A percentile compares a stretch with the other conserved stretches of the same genome.
Conservation (phyloP, 2,797 vertebrate species). For the Xiphorhynchus erythropygius region DNA sequence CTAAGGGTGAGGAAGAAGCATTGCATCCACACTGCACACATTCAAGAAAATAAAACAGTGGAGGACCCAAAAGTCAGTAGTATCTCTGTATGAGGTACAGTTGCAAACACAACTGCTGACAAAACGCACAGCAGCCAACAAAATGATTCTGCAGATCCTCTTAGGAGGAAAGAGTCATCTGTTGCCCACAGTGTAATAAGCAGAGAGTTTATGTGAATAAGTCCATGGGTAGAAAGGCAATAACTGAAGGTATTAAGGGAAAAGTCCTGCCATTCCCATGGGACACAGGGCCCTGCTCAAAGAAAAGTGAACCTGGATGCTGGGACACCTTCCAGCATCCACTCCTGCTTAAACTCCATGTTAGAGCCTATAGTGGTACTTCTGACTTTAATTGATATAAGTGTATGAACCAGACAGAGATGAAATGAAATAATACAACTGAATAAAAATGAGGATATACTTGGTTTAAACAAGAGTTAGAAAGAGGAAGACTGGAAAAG, state of each 20-base stretch:
- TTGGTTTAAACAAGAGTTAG: background rate
- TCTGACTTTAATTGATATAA: background rate
- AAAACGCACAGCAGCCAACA: background rate
- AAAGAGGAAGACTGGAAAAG: background rate
- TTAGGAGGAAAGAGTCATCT: background rate
- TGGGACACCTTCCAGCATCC: background rate
- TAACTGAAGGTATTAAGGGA: background rate
- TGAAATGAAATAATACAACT: background rate
- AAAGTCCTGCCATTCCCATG: background rate
- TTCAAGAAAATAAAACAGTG: background rate
- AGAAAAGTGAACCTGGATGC: background rate
- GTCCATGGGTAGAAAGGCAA: background rate
- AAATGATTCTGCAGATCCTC: background rate
- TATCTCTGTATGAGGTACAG: background rate
- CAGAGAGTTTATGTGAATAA: background rate
- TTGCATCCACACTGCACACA: background rate
- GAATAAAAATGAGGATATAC: background rate
- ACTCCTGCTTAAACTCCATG: background rate
- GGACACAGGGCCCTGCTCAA: background rate
- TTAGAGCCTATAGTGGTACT: accelerated
- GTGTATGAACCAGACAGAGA: background rate
- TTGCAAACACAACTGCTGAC: background rate
- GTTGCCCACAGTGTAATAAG: background rate
- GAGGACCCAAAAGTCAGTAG: background rate
- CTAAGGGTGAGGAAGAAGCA: background rate